These are phyloP conservation scores for Crossocerus cetratus DNA, from an alignment of 2,888 invertebrate species.

Conservation along the genomic window DNA sequence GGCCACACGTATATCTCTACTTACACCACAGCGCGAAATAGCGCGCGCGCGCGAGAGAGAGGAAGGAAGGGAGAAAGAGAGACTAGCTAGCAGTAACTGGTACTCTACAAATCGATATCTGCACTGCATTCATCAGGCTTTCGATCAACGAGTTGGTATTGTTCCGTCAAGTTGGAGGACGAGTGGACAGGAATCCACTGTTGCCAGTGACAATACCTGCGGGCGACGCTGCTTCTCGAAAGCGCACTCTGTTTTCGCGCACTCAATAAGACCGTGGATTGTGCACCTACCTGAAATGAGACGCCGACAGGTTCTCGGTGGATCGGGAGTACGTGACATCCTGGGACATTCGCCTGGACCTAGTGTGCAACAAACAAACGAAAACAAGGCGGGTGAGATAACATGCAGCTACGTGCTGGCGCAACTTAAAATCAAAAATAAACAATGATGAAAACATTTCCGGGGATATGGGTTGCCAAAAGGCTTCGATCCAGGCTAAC, in stretches of 20 bases:
- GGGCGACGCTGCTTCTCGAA: too few species aligned
- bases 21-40: too few species aligned
- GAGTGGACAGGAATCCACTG: too few species aligned
- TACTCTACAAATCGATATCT: neutral
- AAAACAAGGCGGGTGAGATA: slow-evolving; percentile 61
- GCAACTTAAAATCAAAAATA: slow-evolving; percentile 46
- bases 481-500: too few species aligned
- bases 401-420: slow-evolving; percentile 64
- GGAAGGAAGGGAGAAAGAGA: too few species aligned
- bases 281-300: slow-evolving; percentile 73
- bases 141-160: neutral
- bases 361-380: slow-evolving; percentile 80
- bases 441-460: slow-evolving; percentile 4
- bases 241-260: too few species aligned
- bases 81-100: too few species aligned
- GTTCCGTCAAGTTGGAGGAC: neutral
- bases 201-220: too few species aligned
- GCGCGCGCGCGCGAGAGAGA: too few species aligned
- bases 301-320: slow-evolving; percentile 70
- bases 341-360: slow-evolving; percentile 93
- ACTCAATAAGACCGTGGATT: too few species aligned
- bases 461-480: too few species aligned
- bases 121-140: neutral
- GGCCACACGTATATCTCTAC: too few species aligned
- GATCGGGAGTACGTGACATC: slow-evolving; percentile 79